A percentile compares a stretch with the other conserved stretches of the same genome.
Conservation (phyloP, 2,113 vertebrate species). For the Nothoprocta pentlandii region DNA sequence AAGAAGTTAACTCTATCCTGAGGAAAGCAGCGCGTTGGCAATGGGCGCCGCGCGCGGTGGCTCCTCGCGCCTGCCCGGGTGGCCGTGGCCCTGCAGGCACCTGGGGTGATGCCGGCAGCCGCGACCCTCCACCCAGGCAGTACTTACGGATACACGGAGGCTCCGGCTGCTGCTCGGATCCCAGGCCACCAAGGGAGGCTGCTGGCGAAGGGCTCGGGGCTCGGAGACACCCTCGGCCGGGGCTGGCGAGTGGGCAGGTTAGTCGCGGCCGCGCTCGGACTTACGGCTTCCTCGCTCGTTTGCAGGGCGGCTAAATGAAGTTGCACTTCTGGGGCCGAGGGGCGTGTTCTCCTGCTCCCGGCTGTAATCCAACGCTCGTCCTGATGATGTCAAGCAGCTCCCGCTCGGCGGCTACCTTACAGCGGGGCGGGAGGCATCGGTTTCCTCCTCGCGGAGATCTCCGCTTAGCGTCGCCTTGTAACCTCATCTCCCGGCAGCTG, state of each 20-base stretch:
- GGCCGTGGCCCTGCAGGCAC: not conserved
- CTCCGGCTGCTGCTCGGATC: not conserved
- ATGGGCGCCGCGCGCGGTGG: not conserved
- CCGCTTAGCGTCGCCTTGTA: constrained; percentile 58
- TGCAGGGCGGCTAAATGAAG: constrained; percentile 72
- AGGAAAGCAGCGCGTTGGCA: fast-evolving
- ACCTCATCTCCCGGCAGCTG: constrained; percentile 68
- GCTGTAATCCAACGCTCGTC: constrained; percentile 80
- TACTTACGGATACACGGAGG: constrained; percentile 68
- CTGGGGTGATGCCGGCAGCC: not conserved
- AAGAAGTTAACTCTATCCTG: not conserved
- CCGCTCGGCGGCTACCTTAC: constrained; percentile 75
- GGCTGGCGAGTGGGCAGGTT: not conserved
- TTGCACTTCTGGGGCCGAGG: constrained; percentile 76
- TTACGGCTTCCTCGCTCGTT: constrained; percentile 30
- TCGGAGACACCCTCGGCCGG: not conserved
- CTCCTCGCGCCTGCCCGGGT: not conserved
- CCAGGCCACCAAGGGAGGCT: not conserved
- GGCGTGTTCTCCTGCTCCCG: constrained; percentile 77
- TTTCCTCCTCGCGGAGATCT: constrained; percentile 74
- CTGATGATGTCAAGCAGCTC: constrained; percentile 81
- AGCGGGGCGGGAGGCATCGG: constrained; percentile 61
- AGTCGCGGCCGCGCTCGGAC: constrained; percentile 8
- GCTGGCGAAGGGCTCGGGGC: not conserved
- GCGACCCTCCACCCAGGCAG: not conserved